Evolutionary conservation across 2,888 invertebrate genomes (phyloP).

Genomic region (Acrocyrtus sp.): DNA sequence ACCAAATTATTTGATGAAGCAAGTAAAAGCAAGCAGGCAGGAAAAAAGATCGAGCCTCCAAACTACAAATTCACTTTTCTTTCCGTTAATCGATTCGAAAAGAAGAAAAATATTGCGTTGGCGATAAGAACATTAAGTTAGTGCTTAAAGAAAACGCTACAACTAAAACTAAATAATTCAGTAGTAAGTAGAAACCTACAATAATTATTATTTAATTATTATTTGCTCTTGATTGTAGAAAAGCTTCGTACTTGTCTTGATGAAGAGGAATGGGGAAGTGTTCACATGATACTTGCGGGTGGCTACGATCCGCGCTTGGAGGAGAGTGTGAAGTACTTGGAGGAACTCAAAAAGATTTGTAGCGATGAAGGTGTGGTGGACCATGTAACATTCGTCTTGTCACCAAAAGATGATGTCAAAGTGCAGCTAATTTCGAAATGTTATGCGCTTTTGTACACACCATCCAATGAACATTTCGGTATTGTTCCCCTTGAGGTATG

Average conservation of each 20-base stretch:
- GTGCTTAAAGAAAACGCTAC: slow-evolving; percentile 33
- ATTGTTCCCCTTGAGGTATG: slow-evolving; percentile 92
- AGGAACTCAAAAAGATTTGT: slow-evolving; percentile 77
- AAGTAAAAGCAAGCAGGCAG: slow-evolving; percentile 64
- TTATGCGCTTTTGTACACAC: slow-evolving; percentile 91
- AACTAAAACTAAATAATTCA: too few species aligned
- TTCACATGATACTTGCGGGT: slow-evolving; percentile 93
- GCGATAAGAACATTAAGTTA: slow-evolving; percentile 84
- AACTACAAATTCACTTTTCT: slow-evolving; percentile 75
- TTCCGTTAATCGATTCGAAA: slow-evolving; percentile 96
- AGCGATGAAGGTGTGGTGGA: slow-evolving; percentile 74
- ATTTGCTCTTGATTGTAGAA: slow-evolving; percentile 29
- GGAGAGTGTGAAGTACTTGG: slow-evolving; percentile 88
- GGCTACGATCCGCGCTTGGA: slow-evolving; percentile 91
- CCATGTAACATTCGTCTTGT: slow-evolving; percentile 85
- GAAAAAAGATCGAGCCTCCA: slow-evolving; percentile 60
- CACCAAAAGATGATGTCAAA: slow-evolving; percentile 88
- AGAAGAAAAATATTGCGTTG: slow-evolving; percentile 92
- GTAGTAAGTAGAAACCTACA: too few species aligned
- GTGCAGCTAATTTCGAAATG: slow-evolving; percentile 80
- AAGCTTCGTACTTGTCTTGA: slow-evolving; percentile 60
- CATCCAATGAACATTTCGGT: slow-evolving; percentile 97
- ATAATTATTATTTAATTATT: background rate
- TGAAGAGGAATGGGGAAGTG: slow-evolving; percentile 70
- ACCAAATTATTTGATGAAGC: slow-evolving; percentile 76